Percentiles rank a stretch among this genome's conserved stretches.
Conservation (phyloP, 2,797 vertebrate genomes). For the Paramormyrops hopkinsi region DNA sequence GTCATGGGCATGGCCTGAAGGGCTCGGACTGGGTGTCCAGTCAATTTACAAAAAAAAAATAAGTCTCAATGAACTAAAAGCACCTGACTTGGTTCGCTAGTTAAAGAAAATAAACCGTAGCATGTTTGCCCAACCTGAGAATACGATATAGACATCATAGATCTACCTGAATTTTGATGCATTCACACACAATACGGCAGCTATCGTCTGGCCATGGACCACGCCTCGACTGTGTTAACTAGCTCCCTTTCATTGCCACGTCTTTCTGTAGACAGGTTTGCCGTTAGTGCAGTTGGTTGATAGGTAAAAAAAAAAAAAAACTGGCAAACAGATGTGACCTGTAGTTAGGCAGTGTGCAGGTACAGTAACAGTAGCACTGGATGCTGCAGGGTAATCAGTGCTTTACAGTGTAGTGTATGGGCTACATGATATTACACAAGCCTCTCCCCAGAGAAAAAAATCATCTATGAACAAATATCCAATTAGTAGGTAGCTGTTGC, state of each 20-base stretch:
- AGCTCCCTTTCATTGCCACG: not conserved
- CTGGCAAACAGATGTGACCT: not conserved
- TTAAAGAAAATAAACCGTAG: not conserved
- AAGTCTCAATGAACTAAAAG: not conserved
- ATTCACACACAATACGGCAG: not conserved
- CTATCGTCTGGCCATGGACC: too few species aligned
- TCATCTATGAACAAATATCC: not conserved
- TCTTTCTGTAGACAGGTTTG: not conserved
- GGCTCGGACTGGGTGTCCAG: not conserved
- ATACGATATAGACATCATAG: not conserved
- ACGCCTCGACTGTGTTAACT: too few species aligned
- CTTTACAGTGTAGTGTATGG: not conserved
- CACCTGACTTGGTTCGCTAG: not conserved
- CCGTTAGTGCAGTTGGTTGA: not conserved
- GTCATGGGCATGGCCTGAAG: not conserved
- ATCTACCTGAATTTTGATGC: not conserved
- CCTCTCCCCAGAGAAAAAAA: not conserved
- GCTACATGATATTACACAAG: not conserved
- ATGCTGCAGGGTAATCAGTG: not conserved
- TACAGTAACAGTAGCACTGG: not conserved
- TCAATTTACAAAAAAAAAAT: not conserved
- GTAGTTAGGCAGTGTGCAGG: not conserved
- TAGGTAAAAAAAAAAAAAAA: not conserved
- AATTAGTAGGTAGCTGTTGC: slow-evolving; percentile 19
- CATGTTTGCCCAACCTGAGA: not conserved